Conservation (phyloP, 2,888 invertebrate genomes). For the Norana najaformis region DNA sequence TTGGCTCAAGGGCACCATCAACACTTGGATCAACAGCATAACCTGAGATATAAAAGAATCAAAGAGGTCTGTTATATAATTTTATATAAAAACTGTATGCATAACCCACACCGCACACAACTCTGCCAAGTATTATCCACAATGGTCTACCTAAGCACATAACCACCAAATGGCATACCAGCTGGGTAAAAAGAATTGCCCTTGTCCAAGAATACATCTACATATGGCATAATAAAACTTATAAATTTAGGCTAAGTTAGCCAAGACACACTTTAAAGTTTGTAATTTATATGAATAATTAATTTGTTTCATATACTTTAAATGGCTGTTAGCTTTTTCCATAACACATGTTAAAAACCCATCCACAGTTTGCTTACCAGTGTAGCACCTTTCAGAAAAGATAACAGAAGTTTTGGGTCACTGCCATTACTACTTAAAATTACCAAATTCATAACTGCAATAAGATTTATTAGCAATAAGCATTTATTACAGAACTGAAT, state of each 20-base stretch:
- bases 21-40: constrained; percentile 93
- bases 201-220: too few species aligned
- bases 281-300: too few species aligned
- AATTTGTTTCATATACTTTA: too few species aligned
- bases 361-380: background rate
- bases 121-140: background rate
- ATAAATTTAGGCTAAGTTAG: background rate
- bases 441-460: background rate
- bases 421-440: background rate
- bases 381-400: background rate
- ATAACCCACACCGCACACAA: background rate
- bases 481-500: too few species aligned
- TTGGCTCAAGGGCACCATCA: constrained; percentile 68
- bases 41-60: constrained; percentile 62
- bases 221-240: too few species aligned
- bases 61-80: background rate
- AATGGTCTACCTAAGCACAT: too few species aligned
- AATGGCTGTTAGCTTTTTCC: too few species aligned
- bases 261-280: background rate
- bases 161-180: background rate
- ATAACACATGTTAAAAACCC: too few species aligned
- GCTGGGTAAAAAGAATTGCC: background rate
- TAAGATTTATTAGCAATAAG: background rate
- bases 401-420: background rate
- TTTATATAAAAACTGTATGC: background rate